Evolutionary conservation across 2,113 vertebrate genomes (phyloP), one percentile per base, ranked within the genome.

Genomic region (Mobula birostris): DNA sequence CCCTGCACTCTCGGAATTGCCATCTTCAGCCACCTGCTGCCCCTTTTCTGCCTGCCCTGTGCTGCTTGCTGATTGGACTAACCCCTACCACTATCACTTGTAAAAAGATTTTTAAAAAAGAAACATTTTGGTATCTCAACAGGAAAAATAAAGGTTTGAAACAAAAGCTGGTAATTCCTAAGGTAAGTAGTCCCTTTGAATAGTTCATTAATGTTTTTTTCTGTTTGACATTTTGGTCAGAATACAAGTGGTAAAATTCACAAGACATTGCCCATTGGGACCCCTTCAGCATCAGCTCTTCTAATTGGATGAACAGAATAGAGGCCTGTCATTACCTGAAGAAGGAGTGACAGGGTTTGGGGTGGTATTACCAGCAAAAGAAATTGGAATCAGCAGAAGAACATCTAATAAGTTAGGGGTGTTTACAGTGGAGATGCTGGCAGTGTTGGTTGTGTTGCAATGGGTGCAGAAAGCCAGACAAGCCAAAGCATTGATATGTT

Each of bases 101-200:
- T 83, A 27, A 94, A 76, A 94, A 94, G 29, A 94, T 79, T 87
- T 95, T 94, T 95, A 95, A 95, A 94, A 95, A 94, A 94, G 27
- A 17, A 95, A 32, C 2, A 83, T 95, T 96, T 95, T 95, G 95
- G 94, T 96, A 80, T 97, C 96, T 97, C 96, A 94, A 96, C 97
- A 99, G 99, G 97, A 99, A 98, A 96, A 97, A 96, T 96, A 99
- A 97, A 96, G 97, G 94, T 96, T 94, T 96, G 96, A 99, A 97
- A 96, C 98, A 98, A 96, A 99, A 98, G 96, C 98, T 99, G 97
- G 96, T 97, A 95, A 98, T 99, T 95, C 99, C 99, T 56, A 99
- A 99, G 99, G 99, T 99, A 98, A 97, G 94, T 90, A 32, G 93
- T 8, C 17, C 27, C 7, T 95, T 40, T 40, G 0, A 70, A 66